Conservation (phyloP, 1,140 invertebrate genomes). For the Stenopsyche tienmushanensis region DNA sequence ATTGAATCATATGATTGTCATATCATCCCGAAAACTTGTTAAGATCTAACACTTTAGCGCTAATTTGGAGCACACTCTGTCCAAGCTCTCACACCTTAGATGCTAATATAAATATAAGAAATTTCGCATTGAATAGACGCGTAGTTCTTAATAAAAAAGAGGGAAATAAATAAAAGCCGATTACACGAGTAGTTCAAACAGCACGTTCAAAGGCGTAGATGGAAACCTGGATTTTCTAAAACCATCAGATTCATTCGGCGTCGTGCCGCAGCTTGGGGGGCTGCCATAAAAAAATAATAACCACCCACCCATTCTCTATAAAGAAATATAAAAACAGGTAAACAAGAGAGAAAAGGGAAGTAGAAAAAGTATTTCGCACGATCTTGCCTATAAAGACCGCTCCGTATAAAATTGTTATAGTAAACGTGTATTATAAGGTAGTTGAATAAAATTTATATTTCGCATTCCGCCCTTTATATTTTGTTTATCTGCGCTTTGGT, state of each 20-base stretch:
- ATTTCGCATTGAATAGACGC: too few species aligned
- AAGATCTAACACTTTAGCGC: too few species aligned
- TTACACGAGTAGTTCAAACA: constrained; percentile 18
- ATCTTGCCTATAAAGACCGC: constrained; percentile 1
- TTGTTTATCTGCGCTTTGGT: too few species aligned
- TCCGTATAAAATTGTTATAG: constrained; percentile 10
- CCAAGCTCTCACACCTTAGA: too few species aligned
- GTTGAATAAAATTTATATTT: not conserved
- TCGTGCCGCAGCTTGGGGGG: constrained; percentile 28
- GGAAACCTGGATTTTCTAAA: constrained; percentile 11
- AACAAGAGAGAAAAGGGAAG: constrained; percentile 5
- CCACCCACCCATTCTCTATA: constrained; percentile 19
- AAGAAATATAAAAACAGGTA: constrained; percentile 9
- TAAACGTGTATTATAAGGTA: constrained; percentile 6
- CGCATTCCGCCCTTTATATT: too few species aligned
- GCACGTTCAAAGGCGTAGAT: constrained; percentile 18
- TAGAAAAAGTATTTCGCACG: constrained; percentile 16
- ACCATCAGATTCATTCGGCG: constrained; percentile 17
- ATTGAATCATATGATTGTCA: too few species aligned
- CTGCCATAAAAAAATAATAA: constrained; percentile 31
- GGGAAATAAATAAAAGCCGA: constrained; percentile 6
- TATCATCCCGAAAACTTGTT: too few species aligned
- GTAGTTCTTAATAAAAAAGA: too few species aligned
- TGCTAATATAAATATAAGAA: too few species aligned
- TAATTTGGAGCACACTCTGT: too few species aligned